Evolutionary conservation across 92 coral and sea anemone species (phyloP), one percentile per base, ranked within the genome.

Genomic region (Epizoanthus ramosus): DNA sequence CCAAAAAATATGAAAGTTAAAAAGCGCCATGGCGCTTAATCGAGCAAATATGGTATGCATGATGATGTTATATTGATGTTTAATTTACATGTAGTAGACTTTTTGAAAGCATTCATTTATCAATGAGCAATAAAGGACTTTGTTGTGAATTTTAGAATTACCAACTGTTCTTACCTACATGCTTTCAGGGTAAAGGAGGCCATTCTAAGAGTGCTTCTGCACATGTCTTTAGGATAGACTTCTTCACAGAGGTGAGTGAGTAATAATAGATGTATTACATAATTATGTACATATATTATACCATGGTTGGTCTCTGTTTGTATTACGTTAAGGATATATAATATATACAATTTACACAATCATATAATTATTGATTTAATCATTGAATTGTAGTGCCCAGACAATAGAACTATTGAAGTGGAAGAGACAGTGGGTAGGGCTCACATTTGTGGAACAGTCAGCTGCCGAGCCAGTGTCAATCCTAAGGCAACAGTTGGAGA

Each of bases 401-500:
- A 67, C 54, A 68, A 43, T 18, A 68, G 41, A 9, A 14, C 57
- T 61, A 58, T 87, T 21, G 86, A 86, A 77, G 82, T 79, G 69
- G 52, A 37, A 63, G 89, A 86, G 74, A 75, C 82, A 1, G 58
- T 71, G 12, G 90, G 92, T 2, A 79, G 80, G 31, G 73, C 92
- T 13, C 70, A 84, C 14, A 17, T 97, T 57, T 63, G 85, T 83
- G 99, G 99, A 25, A 71, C 89, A 18, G 33, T 89, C 33, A 85
- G 89, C 58, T 97, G 94, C 75, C 87, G 79, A 79, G 99, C 98
- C 3, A 88, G 84, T 84, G 87, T 97, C 64, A 88, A 93, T 81
- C 99, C 92, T 8, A 97, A 97, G 81, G 95, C 94, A 19, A 90
- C 98, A 0, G 91, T 86, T 21, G 88, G 68, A 61, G 99, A 97